Evolutionary conservation across 2,797 vertebrate genomes (phyloP).

Genomic region (Mormyrops attenuatus): DNA sequence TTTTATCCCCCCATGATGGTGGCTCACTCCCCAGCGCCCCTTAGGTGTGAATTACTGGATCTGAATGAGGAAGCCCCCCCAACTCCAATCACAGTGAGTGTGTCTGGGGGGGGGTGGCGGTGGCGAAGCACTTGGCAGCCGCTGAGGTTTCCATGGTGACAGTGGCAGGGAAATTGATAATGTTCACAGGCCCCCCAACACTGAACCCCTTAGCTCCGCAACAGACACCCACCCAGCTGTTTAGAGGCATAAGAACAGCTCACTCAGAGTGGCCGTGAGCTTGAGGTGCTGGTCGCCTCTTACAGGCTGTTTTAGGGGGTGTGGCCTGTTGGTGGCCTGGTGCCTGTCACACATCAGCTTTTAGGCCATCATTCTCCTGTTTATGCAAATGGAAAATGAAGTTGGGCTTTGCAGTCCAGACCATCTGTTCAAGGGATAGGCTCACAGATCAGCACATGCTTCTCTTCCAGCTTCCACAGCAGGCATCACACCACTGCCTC

Average conservation of each 20-base stretch:
- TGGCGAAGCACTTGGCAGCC: conserved; percentile 24
- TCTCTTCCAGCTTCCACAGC: not conserved
- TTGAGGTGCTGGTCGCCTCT: not conserved
- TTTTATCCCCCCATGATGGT: not conserved
- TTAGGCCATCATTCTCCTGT: not conserved
- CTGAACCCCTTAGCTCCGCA: not conserved
- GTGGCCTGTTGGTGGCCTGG: not conserved
- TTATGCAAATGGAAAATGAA: conserved; percentile 1
- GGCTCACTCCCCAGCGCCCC: not conserved
- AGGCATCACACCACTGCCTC: not conserved
- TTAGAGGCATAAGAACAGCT: not conserved
- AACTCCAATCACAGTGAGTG: not conserved
- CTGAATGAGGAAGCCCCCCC: not conserved
- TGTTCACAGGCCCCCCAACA: not conserved
- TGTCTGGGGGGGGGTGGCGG: not conserved
- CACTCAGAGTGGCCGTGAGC: not conserved
- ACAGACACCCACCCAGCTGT: not conserved
- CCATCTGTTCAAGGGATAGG: conserved; percentile 8
- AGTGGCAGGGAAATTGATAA: conserved; percentile 38
- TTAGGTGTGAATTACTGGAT: not conserved
- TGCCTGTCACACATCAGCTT: not conserved
- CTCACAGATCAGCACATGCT: not conserved
- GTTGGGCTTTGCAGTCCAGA: not conserved
- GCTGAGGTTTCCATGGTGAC: conserved; percentile 44
- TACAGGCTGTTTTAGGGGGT: not conserved